Percentiles rank a stretch among this genome's conserved stretches.
Conservation (phyloP, 2,113 vertebrate genomes). For the Heterotilapia buettikoferi region DNA sequence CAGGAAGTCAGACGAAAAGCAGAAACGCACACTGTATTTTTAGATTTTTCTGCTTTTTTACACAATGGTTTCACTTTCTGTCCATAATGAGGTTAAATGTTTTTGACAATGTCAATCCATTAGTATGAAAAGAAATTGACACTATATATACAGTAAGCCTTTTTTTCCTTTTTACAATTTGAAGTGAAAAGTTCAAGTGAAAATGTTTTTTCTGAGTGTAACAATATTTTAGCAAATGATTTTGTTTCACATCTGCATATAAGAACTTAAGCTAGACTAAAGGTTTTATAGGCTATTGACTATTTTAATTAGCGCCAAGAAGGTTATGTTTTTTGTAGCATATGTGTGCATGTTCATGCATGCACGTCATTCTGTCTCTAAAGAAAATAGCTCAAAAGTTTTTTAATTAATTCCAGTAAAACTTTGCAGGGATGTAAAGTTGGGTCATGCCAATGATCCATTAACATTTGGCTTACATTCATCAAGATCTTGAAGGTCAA, state of each 20-base stretch:
- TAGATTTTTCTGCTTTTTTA: background rate
- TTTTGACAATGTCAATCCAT: background rate
- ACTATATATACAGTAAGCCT: background rate
- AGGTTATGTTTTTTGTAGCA: background rate
- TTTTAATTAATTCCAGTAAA: background rate
- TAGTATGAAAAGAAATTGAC: background rate
- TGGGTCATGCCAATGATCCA: background rate
- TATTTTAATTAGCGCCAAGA: background rate
- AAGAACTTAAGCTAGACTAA: background rate
- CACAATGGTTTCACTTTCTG: background rate
- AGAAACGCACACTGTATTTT: background rate
- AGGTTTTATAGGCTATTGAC: background rate
- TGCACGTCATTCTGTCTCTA: background rate
- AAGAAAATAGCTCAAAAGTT: background rate
- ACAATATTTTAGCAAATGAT: background rate
- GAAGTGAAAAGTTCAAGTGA: background rate
- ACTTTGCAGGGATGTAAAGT: background rate
- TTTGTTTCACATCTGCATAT: background rate
- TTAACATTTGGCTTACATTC: background rate
- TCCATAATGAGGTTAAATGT: background rate
- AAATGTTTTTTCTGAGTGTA: background rate
- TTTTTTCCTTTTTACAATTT: background rate
- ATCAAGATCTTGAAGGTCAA: background rate
- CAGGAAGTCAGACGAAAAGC: background rate
- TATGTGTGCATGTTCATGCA: background rate